These are phyloP conservation scores for Amazonetta brasiliensis DNA, from an alignment of 2,797 vertebrate species.

Conservation along the genomic window DNA sequence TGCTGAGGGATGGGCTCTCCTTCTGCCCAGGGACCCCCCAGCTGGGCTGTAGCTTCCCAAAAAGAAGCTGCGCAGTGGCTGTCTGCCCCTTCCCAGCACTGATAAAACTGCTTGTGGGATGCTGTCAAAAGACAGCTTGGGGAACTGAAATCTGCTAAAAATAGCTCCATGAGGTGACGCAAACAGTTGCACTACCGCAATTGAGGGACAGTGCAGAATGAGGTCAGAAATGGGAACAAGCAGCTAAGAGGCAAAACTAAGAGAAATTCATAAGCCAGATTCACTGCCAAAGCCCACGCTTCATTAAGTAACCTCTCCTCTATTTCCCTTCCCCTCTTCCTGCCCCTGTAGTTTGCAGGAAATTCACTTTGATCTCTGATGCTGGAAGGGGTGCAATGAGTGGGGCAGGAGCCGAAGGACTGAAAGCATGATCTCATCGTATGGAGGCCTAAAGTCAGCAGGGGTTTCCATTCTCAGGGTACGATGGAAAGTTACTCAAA, in stretches of 20 bases:
- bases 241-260: not conserved
- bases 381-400: not conserved
- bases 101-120: not conserved
- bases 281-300: not conserved
- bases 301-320: not conserved
- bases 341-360: not conserved
- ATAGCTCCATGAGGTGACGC: fast-evolving
- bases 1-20: not conserved
- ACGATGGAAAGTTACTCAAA: slow-evolving; percentile 26
- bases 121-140: not conserved
- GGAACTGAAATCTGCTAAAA: slow-evolving; percentile 28
- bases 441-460: not conserved
- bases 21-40: not conserved
- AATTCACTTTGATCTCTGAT: not conserved
- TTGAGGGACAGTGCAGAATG: not conserved
- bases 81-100: not conserved
- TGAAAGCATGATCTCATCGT: not conserved
- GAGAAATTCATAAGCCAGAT: not conserved
- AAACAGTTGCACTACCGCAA: not conserved
- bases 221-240: slow-evolving; percentile 21
- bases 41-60: not conserved
- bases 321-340: not conserved
- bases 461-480: not conserved
- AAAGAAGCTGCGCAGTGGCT: not conserved
- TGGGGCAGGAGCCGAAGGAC: not conserved